Evolutionary conservation across 2,113 vertebrate species (phyloP).

Genomic region (Pollachius pollachius): DNA sequence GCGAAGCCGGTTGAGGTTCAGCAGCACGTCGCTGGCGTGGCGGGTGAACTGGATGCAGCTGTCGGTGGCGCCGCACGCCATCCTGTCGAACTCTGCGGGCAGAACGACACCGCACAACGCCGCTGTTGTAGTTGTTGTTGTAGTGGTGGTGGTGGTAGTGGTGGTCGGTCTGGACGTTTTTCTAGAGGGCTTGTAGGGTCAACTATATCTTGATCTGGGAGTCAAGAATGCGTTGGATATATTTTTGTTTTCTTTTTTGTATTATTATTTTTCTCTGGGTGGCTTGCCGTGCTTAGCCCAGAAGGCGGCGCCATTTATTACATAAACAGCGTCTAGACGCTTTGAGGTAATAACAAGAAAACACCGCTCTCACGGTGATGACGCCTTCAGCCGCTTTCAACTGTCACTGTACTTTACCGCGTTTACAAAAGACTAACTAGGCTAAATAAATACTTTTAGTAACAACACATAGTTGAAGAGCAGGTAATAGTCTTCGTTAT

Average conservation of each 20-base stretch:
- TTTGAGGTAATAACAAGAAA: slow-evolving; percentile 14
- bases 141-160: no score
- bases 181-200: background rate
- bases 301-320: slow-evolving; percentile 66
- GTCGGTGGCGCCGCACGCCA: slow-evolving; percentile 92
- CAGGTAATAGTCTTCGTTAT: no score
- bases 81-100: slow-evolving; percentile 74
- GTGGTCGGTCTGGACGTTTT: background rate
- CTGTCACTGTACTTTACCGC: no score
- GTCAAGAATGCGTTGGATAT: background rate
- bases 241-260: no score
- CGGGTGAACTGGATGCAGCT: slow-evolving; percentile 99
- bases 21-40: slow-evolving; percentile 93
- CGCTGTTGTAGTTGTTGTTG: background rate
- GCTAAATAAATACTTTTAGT: no score
- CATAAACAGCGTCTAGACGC: slow-evolving; percentile 52
- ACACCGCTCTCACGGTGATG: background rate
- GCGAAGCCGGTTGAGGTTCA: slow-evolving; percentile 94
- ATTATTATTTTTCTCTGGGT: background rate
- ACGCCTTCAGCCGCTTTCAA: slow-evolving; percentile 3
- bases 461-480: no score
- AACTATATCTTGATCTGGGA: background rate
- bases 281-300: slow-evolving; percentile 31
- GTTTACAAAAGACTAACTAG: no score
- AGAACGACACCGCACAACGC: background rate